A percentile compares a stretch with the other conserved stretches of the same genome.
Evolutionary conservation across 1,140 invertebrate genomes (phyloP).

Genomic region (Plutomurus gul): DNA sequence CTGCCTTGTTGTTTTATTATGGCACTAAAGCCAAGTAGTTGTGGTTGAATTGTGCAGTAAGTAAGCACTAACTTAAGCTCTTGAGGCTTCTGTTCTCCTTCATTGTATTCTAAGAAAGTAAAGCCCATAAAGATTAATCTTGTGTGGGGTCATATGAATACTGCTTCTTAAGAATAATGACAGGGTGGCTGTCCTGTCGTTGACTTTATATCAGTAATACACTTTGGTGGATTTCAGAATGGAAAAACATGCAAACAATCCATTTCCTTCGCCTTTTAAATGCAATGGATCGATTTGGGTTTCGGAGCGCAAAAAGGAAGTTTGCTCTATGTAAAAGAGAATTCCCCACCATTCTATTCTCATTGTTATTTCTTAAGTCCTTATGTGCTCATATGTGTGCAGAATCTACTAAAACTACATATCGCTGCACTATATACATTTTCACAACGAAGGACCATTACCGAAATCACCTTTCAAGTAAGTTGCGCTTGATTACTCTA

Average conservation of each 20-base stretch:
- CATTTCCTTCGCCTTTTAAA: constrained; percentile 42
- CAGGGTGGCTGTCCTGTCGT: constrained; percentile 3
- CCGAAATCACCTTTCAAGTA: too few relatives aligned
- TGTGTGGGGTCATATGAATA: neutral
- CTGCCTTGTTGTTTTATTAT: too few relatives aligned
- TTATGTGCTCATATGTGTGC: too few relatives aligned
- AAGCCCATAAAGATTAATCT: neutral
- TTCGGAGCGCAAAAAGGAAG: constrained; percentile 14
- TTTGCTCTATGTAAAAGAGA: neutral
- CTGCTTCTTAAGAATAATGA: neutral
- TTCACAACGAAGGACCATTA: too few relatives aligned
- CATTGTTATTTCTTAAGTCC: too few relatives aligned
- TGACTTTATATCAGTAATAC: constrained; percentile 11
- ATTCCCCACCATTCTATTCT: too few relatives aligned
- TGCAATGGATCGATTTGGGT: constrained; percentile 47
- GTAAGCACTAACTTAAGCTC: neutral
- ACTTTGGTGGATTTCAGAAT: neutral
- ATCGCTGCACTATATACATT: too few relatives aligned
- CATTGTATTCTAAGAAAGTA: neutral
- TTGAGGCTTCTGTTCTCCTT: neutral
- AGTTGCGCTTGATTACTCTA: too few relatives aligned
- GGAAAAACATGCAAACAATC: constrained; percentile 41
- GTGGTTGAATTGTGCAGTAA: too few relatives aligned
- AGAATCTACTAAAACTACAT: too few relatives aligned
- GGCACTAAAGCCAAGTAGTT: too few relatives aligned